Base-by-base conservation (phyloP, 2,888 invertebrate species). In the Incurvaria masculella region DNA sequence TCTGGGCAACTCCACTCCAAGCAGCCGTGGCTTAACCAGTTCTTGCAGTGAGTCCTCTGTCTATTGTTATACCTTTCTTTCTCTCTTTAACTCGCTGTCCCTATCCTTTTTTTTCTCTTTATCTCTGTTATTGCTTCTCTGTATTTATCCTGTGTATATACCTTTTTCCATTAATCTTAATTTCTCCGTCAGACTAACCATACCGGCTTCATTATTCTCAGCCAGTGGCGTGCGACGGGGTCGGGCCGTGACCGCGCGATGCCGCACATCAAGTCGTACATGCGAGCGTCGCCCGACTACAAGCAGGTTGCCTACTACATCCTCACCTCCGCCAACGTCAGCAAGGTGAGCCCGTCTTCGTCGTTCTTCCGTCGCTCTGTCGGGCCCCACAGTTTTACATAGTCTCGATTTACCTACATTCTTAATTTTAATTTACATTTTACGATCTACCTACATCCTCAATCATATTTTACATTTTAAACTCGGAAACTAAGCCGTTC, bases 191-290 rank as follows among this genome's bases (percentile, higher is more conserved):
- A 27, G 14, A 27, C 8, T 11, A 11, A n/a, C n/a, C n/a, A n/a
- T n/a, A n/a, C 6, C 14, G 14, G 5, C 16, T 27, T 19, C 18
- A 21, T 16, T n/a, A 19, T 61, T 64, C 68, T 47, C 64, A 92
- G 92, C 62, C 88, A 91, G 57, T 98, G 98, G 98, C 86, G 84
- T 59, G 87, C 92, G 0, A 83, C 83, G 2, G 65, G 72, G 0
- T 81, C 84, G 0, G 69, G 81, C 14, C 80, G 98, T n/a, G 84
- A 87, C 44, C 70, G 82, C 48, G 95, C 96, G 0, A 91, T 95
- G 86, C 99, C 99, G 0, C 98, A 99, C 63, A 93, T 97, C 38
- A 99, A 99, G 68, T 86, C 88, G 0, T 98, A 97, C 65, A 83
- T 87, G 0, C 81, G 97, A 10, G 69, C 87, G 2, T 89, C 89